These are phyloP conservation scores for Pelecanoides urinatrix DNA, from an alignment of 2,113 vertebrate species.

Conservation along the genomic window DNA sequence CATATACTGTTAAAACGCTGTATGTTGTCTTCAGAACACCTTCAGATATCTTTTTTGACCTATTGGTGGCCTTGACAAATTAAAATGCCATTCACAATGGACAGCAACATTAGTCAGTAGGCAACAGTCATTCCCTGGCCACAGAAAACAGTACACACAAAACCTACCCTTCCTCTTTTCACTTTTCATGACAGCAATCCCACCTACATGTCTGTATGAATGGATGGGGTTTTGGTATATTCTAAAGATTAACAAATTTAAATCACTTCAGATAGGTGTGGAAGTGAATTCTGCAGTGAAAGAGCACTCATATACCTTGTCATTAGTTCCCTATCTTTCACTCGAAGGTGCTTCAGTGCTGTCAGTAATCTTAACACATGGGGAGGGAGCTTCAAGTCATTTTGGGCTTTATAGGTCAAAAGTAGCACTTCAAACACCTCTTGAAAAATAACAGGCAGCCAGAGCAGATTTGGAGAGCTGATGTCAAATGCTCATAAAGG, in stretches of 20 bases:
- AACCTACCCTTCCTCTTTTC: not conserved
- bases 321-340: conserved; percentile 36
- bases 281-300: conserved; percentile 32
- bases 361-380: conserved; percentile 48
- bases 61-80: conserved; percentile 48
- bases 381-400: conserved; percentile 41
- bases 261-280: conserved; percentile 22
- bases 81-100: conserved; percentile 51
- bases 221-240: not conserved
- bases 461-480: conserved; percentile 52
- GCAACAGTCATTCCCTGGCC: not conserved
- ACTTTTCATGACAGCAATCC: not conserved
- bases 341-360: conserved; percentile 8
- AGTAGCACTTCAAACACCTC: conserved; percentile 43
- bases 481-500: conserved; percentile 57
- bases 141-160: not conserved
- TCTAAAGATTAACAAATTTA: conserved; percentile 48
- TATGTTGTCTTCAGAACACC: conserved; percentile 31
- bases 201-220: not conserved
- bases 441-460: conserved; percentile 49
- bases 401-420: conserved; percentile 65
- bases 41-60: conserved; percentile 63
- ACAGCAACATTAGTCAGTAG: conserved; percentile 42
- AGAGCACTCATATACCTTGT: conserved; percentile 12
- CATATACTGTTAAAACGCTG: not conserved